These are phyloP conservation scores for Rhabdomys dilectus DNA, from an alignment of 2,113 vertebrate species.

Conservation along the genomic window DNA sequence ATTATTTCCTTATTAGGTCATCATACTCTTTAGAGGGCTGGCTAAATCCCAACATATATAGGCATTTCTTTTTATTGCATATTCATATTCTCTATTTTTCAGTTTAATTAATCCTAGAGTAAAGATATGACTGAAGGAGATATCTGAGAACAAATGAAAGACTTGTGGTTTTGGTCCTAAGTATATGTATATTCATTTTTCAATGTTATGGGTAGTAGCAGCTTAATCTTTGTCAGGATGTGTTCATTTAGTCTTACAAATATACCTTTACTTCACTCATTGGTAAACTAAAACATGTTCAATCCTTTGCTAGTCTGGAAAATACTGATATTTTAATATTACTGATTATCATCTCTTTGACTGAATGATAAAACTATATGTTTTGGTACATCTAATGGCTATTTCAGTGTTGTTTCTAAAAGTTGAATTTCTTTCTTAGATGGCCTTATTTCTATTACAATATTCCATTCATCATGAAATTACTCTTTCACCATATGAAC, in stretches of 20 bases:
- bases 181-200: not conserved
- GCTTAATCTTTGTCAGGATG: not conserved
- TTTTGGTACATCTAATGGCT: not conserved
- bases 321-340: not conserved
- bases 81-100: not conserved
- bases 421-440: not conserved
- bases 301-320: not conserved
- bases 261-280: not conserved
- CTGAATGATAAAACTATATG: not conserved
- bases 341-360: not conserved
- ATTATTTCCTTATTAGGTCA: not conserved
- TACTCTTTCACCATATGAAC: not conserved
- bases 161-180: not conserved
- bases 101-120: not conserved
- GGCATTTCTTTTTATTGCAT: not conserved
- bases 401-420: not conserved
- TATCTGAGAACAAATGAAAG: not conserved
- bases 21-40: not conserved
- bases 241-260: not conserved
- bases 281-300: not conserved
- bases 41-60: not conserved
- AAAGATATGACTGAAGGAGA: not conserved
- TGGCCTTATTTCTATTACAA: not conserved
- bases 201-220: slow-evolving; percentile 2
- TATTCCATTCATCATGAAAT: not conserved